Percentiles rank a stretch among this genome's conserved stretches.
These are phyloP conservation scores for Tipula lateralis DNA, from an alignment of 2,888 invertebrate genomes.

Conservation along the genomic window DNA sequence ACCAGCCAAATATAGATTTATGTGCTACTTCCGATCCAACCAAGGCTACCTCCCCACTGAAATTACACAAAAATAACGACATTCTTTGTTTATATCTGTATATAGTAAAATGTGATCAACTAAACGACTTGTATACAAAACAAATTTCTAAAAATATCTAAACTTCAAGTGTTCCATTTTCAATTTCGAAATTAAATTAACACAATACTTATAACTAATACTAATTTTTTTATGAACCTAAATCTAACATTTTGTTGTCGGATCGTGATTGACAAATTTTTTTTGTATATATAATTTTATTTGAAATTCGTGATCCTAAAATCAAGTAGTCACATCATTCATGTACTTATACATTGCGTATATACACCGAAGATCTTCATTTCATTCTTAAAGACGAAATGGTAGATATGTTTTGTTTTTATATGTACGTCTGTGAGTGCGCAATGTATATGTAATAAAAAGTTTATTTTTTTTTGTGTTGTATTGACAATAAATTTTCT, in stretches of 20 bases:
- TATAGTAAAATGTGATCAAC: too few relatives aligned
- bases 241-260: not conserved
- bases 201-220: not conserved
- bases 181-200: not conserved
- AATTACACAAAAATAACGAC: too few relatives aligned
- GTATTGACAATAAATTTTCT: not conserved
- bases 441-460: not conserved
- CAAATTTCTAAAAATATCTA: too few relatives aligned
- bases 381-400: too few relatives aligned
- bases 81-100: too few relatives aligned
- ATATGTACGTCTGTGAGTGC: not conserved
- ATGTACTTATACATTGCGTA: not conserved
- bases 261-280: not conserved
- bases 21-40: too few relatives aligned
- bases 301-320: not conserved
- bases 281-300: not conserved
- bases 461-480: not conserved
- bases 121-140: too few relatives aligned
- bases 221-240: not conserved
- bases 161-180: not conserved
- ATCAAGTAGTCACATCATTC: not conserved
- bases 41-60: too few relatives aligned
- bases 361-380: too few relatives aligned
- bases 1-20: too few relatives aligned
- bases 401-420: too few relatives aligned